A percentile compares a stretch with the other conserved stretches of the same genome.
These are phyloP conservation scores for Catamblyrhynchus diadema DNA, from an alignment of 2,797 vertebrate genomes.

Conservation along the genomic window DNA sequence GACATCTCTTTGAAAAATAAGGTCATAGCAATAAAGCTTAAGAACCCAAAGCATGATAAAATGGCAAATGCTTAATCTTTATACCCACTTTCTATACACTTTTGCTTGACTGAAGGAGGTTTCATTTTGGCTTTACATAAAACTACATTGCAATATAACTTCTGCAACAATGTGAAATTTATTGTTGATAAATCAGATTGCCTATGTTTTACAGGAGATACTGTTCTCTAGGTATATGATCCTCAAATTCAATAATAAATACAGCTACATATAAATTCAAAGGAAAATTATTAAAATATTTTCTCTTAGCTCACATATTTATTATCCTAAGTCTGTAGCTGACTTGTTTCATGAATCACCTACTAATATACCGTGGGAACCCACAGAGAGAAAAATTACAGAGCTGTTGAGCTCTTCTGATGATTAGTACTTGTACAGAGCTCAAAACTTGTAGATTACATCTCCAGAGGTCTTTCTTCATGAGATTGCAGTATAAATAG, in stretches of 20 bases:
- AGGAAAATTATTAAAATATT: not conserved
- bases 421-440: not conserved
- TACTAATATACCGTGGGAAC: not conserved
- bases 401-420: not conserved
- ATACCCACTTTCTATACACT: not conserved
- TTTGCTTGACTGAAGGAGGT: not conserved
- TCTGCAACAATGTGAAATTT: not conserved
- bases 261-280: not conserved
- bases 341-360: not conserved
- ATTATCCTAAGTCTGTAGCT: not conserved
- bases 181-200: not conserved
- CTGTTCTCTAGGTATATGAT: not conserved
- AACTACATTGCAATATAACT: not conserved
- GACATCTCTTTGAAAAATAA: not conserved
- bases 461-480: conserved; percentile 12
- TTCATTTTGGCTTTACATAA: not conserved
- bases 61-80: not conserved
- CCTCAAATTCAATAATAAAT: not conserved
- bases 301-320: not conserved
- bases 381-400: conserved; percentile 24
- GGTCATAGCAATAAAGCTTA: not conserved
- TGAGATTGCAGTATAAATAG: conserved; percentile 2
- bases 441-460: not conserved
- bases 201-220: not conserved
- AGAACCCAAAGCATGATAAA: not conserved